phyloP scores from a whole-genome alignment of 2,113 vertebrate genomes.

The Orthonyx spaldingii region DNA sequence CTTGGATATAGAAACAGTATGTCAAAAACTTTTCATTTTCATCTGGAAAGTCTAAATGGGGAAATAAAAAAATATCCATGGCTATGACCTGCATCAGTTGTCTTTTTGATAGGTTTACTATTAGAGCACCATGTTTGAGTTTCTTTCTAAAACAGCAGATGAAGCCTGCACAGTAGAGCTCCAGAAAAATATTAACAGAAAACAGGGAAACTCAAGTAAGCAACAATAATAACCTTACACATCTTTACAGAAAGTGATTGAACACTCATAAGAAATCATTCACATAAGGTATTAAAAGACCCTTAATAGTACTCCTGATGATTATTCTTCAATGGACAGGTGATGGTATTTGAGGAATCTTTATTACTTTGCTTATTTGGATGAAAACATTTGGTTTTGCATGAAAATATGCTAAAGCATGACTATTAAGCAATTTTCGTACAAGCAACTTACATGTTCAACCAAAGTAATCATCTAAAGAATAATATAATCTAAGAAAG shows the following conservation, averaged over 20 bases:
- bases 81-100: background rate
- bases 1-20: background rate
- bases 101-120: background rate
- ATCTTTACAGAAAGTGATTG: background rate
- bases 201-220: background rate
- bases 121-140: background rate
- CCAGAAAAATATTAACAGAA: background rate
- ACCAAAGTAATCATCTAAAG: background rate
- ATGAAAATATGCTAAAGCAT: conserved; percentile 43
- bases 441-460: background rate
- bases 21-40: background rate
- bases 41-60: background rate
- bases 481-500: conserved; percentile 34
- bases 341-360: background rate
- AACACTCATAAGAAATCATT: background rate
- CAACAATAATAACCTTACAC: background rate
- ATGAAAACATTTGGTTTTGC: conserved; percentile 26
- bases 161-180: background rate
- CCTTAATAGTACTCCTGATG: background rate
- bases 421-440: conserved; percentile 41
- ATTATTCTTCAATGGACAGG: background rate
- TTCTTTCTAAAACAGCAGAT: background rate
- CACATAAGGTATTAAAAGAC: background rate
- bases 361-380: conserved; percentile 41
- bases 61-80: background rate